A percentile compares a stretch with the other conserved stretches of the same genome.
Evolutionary conservation across 64 coral and sea anemone species (phyloP).

Genomic region (Actinia equina): DNA sequence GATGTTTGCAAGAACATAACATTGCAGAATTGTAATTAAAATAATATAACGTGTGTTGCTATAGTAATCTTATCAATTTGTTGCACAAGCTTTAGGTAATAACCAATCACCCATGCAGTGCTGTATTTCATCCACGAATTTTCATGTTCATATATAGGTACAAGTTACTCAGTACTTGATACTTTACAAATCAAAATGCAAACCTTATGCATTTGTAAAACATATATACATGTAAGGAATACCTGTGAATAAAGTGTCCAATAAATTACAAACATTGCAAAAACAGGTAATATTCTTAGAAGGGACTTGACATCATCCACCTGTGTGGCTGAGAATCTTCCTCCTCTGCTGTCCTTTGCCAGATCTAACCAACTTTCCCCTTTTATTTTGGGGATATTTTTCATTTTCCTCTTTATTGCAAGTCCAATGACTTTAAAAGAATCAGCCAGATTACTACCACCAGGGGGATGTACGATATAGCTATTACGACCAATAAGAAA

Average conservation of each 20-base stretch:
- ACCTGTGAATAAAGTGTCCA: conserved; percentile 85
- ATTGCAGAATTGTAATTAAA: too few species aligned
- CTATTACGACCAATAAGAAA: conserved; percentile 52
- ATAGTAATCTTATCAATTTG: too few species aligned
- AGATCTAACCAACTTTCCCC: conserved; percentile 48
- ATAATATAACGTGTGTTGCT: too few species aligned
- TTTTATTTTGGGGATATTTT: background rate
- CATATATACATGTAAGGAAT: background rate
- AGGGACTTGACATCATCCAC: conserved; percentile 73
- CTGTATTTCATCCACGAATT: too few species aligned
- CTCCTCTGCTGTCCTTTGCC: conserved; percentile 48
- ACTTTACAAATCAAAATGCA: too few species aligned
- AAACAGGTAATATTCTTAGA: conserved; percentile 59
- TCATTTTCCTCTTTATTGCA: conserved; percentile 25
- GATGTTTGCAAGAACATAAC: too few species aligned
- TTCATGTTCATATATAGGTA: too few species aligned
- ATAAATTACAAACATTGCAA: conserved; percentile 59
- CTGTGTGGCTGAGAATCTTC: conserved; percentile 40
- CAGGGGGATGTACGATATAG: conserved; percentile 45
- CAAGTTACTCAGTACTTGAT: too few species aligned
- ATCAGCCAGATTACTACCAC: conserved; percentile 38
- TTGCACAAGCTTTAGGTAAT: too few species aligned
- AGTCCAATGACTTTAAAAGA: conserved; percentile 34
- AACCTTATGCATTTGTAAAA: too few species aligned
- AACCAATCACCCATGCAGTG: too few species aligned